Conservation (phyloP, 2,113 vertebrate species). For the Nesoenas mayeri region DNA sequence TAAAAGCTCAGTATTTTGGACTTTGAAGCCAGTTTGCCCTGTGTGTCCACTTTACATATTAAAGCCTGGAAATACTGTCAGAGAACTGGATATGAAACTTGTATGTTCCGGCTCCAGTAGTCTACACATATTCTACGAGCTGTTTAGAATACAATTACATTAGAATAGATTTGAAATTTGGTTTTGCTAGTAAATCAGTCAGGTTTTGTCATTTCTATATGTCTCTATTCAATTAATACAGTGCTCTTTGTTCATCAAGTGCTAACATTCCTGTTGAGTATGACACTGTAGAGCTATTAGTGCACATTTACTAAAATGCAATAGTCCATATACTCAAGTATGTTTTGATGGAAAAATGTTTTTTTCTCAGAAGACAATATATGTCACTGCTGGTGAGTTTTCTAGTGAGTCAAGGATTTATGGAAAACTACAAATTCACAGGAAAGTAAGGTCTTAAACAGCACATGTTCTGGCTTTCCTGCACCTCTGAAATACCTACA, state of each 20-base stretch:
- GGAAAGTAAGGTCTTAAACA: background rate
- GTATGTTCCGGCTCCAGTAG: background rate
- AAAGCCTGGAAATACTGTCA: background rate
- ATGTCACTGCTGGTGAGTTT: background rate
- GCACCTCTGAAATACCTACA: accelerated
- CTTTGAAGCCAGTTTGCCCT: background rate
- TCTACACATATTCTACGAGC: background rate
- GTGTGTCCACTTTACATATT: background rate
- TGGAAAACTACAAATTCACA: accelerated
- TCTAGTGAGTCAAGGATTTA: background rate
- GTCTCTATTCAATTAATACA: background rate
- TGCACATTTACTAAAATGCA: background rate
- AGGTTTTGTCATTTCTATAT: background rate
- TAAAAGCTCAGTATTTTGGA: background rate
- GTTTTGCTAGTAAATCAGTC: background rate
- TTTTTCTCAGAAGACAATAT: background rate
- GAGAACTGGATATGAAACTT: background rate
- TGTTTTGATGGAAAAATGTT: background rate
- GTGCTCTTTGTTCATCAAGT: background rate
- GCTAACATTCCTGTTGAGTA: background rate
- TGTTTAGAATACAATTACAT: background rate
- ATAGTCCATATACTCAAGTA: background rate
- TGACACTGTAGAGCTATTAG: background rate
- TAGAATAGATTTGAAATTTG: background rate
- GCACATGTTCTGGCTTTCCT: background rate